Evolutionary conservation across 1,140 invertebrate genomes (phyloP), one percentile per base, ranked within the genome.

Genomic region (Rhynchophorus ferrugineus): DNA sequence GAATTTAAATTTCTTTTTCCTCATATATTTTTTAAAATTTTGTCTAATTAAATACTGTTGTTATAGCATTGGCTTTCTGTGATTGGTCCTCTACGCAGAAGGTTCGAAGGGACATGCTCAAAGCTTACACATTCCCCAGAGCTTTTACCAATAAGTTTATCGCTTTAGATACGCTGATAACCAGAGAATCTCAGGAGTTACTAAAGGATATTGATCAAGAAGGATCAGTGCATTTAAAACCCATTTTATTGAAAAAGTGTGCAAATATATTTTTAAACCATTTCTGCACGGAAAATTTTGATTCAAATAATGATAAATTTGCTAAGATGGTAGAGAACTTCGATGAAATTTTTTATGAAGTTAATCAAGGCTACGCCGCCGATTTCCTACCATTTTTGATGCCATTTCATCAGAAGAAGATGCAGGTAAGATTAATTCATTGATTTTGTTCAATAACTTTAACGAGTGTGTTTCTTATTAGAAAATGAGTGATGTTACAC

Each of bases 291-390:
- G 75, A 73, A 6, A 71, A 80, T 1, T 91, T 89, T 61, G 74
- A 79, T 2, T 68, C 75, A 6, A 71, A 78, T 13, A 78, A 92
- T 59, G 3, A 45, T 0, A 73, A 75, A 0, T 91, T 89, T 68
- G 61, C 65, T 2, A 71, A 78, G 45, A 76, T 68, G 59, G 75
- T 88, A 0, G 62, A 74, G 18, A 80, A 81, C 56, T 93, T 91
- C 60, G 89, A 93, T 61, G 78, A 82, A 37, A 84, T 95, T 1
- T 95, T 95, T 71, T 88, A 81, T 75, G 89, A 93, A 63, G 85
- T 93, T 20, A 92, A 93, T 63, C 84, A 89, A 65, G 89, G 89
- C 0, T 91, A 89, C 63, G 80, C 86, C 0, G 79, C 89, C 0
- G 91, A 95, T 63, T 91, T 93, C 65, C 65, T 95, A 13, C 89